Conservation (phyloP, 2,113 vertebrate genomes). For the Trichechus manatus region DNA sequence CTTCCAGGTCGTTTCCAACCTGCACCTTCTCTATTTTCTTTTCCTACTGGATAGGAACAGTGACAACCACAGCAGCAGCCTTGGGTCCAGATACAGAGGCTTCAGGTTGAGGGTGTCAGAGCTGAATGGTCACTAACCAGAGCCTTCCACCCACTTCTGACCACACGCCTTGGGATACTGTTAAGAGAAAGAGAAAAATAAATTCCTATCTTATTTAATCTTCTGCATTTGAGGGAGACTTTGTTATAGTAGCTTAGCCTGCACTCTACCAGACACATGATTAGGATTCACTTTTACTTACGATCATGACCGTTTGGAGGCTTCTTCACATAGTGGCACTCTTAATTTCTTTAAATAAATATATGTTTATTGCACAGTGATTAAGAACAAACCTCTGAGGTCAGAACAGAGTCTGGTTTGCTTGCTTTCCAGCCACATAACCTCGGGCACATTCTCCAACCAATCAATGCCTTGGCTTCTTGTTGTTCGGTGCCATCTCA, state of each 20-base stretch:
- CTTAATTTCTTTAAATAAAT: not conserved
- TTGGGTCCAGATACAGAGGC: not conserved
- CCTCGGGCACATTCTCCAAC: not conserved
- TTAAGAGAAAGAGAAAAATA: not conserved
- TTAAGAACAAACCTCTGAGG: not conserved
- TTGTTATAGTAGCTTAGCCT: conserved; percentile 5
- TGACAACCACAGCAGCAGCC: not conserved
- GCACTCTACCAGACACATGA: not conserved
- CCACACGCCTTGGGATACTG: not conserved
- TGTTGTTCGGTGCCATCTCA: too few relatives aligned
- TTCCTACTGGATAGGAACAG: not conserved
- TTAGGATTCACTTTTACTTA: not conserved
- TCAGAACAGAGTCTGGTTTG: not conserved
- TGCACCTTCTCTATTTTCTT: not conserved
- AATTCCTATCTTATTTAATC: not conserved
- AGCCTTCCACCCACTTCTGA: not conserved
- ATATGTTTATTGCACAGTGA: not conserved
- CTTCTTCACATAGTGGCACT: not conserved
- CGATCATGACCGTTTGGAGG: not conserved
- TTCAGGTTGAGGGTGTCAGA: not conserved
- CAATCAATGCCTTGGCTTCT: not conserved
- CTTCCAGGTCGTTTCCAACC: not conserved
- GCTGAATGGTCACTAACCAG: not conserved
- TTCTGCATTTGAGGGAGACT: not conserved
- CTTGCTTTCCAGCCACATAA: not conserved